Conservation (phyloP, 2,888 invertebrate genomes). For the Laspeyria flexula region DNA sequence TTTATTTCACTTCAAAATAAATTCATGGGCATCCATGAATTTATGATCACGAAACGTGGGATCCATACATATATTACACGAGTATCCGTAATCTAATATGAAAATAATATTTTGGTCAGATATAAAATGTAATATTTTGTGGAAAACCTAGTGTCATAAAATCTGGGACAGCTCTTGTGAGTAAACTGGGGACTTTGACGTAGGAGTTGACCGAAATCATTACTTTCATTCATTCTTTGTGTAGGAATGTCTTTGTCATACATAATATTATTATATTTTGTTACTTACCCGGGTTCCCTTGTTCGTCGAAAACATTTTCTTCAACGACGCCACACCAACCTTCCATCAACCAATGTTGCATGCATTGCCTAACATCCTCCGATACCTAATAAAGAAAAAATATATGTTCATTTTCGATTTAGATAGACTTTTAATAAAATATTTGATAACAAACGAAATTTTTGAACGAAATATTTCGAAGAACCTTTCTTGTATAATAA, state of each 20-base stretch:
- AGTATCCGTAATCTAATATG: neutral
- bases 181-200: too few species aligned
- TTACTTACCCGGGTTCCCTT: conserved; percentile 64
- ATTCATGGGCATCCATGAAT: too few species aligned
- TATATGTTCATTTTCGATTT: neutral
- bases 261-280: neutral
- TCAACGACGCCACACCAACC: conserved; percentile 83
- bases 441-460: too few species aligned
- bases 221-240: neutral
- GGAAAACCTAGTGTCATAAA: conserved; percentile 13
- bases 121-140: conserved; percentile 7
- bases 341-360: conserved; percentile 77
- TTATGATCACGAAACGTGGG: too few species aligned
- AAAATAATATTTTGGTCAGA: conserved; percentile 5
- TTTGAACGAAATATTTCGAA: too few species aligned
- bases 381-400: conserved; percentile 62
- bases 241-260: neutral
- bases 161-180: conserved; percentile 21
- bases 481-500: too few species aligned
- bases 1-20: too few species aligned
- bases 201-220: conserved; percentile 12
- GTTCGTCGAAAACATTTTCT: conserved; percentile 76
- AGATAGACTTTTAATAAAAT: too few species aligned
- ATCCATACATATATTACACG: too few species aligned
- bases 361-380: conserved; percentile 80